phyloP scores from a whole-genome alignment of 2,797 vertebrate genomes.

The Aeoliscus strigatus region DNA sequence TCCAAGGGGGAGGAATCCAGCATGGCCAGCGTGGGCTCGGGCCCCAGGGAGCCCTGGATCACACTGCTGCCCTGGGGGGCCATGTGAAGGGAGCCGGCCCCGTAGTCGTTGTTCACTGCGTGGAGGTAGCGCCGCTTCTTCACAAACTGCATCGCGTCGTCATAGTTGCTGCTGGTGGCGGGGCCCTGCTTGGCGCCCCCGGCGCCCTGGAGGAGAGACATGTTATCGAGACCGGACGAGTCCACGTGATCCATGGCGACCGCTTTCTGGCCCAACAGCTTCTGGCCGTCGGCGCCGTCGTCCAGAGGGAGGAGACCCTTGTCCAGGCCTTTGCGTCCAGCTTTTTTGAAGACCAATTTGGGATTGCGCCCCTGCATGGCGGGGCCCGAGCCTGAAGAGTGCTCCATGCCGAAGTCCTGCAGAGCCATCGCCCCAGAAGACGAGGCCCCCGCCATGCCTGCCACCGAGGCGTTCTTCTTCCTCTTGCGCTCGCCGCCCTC shows the following conservation, averaged over 20 bases:
- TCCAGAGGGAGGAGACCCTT: slow-evolving; percentile 86
- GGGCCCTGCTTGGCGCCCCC: slow-evolving; percentile 82
- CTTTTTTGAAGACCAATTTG: slow-evolving; percentile 92
- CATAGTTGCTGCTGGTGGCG: slow-evolving; percentile 91
- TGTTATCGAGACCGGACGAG: slow-evolving; percentile 77
- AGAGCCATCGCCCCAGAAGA: slow-evolving; percentile 76
- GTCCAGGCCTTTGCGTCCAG: slow-evolving; percentile 83
- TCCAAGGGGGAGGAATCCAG: slow-evolving; percentile 92
- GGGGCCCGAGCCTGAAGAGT: slow-evolving; percentile 73
- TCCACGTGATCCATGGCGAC: slow-evolving; percentile 81
- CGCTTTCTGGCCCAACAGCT: slow-evolving; percentile 83
- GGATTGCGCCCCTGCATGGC: slow-evolving; percentile 83
- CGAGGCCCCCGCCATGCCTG: slow-evolving; percentile 33
- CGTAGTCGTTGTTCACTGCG: slow-evolving; percentile 88
- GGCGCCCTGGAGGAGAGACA: slow-evolving; percentile 85
- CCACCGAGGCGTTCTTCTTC: slow-evolving; percentile 76
- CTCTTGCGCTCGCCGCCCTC: slow-evolving; percentile 88
- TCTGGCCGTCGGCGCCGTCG: slow-evolving; percentile 78
- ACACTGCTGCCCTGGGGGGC: slow-evolving; percentile 83
- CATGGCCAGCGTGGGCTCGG: slow-evolving; percentile 84
- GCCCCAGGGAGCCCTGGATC: slow-evolving; percentile 92
- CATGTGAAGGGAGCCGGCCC: slow-evolving; percentile 86
- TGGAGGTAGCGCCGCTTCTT: slow-evolving; percentile 98
- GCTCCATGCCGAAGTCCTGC: slow-evolving; percentile 87
- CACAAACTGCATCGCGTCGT: slow-evolving; percentile 99